Base-by-base conservation (phyloP, 2,797 vertebrate genomes). In the Sebastes glaucus region DNA sequence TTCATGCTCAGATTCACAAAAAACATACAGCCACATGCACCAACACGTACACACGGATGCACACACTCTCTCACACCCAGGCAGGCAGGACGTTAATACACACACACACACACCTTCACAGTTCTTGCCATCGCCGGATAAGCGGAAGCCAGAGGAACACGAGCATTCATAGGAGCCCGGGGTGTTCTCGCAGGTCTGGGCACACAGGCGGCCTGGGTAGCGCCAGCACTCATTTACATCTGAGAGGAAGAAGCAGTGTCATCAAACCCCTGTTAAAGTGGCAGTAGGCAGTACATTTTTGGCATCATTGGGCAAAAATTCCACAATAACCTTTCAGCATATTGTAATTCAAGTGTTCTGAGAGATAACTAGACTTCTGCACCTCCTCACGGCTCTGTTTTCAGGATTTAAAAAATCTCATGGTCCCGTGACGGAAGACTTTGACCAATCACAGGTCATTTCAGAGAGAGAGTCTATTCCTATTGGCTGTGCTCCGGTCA, bases 151-250 rank as follows among this genome's bases (percentile, higher is more conserved):
- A 0, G 94, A 82, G 73, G 97, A 97, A 49, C 99, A 99, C 63
- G 97, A 94, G 81, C 99, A 99, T 74, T 96, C 95, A 86, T 98
- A 99, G 80, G 99, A 99, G 71, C 99, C 99, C 0, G 93, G 95
- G 9, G 97, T 99, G 95, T 99, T 99, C 91, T 99, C 98, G 49
- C 99, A 99, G 0, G 96, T 98, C 93, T 99, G 98, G 91, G 98
- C 97, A 92, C 99, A 99, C 78, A 99, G 92, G 27, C 97, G 97
- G 2, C 98, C 97, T 0, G 97, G 97, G 78, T 97, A 98, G 22
- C 95, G 95, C 98, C 98, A 99, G 90, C 99, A 99, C 92, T 99
- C 99, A 0, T 99, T 98, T 76, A 99, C 92, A 76, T 99, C 99
- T 99, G 95, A 78, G 65, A 77, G 82, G 68, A 79, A 88, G 77